Base-by-base conservation (phyloP, 2,113 vertebrate species). In the Peromyscus maniculatus region DNA sequence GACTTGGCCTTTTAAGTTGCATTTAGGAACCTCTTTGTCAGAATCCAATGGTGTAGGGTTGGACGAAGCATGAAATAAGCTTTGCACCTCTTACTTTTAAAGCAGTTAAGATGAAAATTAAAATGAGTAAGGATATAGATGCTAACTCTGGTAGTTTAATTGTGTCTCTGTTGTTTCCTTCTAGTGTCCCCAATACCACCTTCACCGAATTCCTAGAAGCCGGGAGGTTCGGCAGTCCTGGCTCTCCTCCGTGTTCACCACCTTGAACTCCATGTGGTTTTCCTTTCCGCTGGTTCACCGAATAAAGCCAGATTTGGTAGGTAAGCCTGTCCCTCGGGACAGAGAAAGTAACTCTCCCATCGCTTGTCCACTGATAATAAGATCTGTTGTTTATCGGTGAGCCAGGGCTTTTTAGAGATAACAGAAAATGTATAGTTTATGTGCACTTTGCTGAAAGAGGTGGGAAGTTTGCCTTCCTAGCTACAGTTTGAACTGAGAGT, bases 261-360 rank as follows among this genome's bases (percentile, higher is more conserved):
- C 99, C 0, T 43, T 99, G 0, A 96, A 97, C 3, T 99, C 99
- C 79, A 87, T 99, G n/a, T 83, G 99, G 11, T 98, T 98, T 52
- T 99, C 99, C 6, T 31, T 99, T 6, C 99, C 99, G 24, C 98
- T 99, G 95, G 98, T 99, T 96, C 99, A 99, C 97, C 99, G 92
- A 97, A 97, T 99, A 93, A 98, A 98, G 97, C 99, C 99, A n/a
- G 99, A 99, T 98, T 79, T 99, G 99, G 99, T 99, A 99, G 69
- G 99, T 99, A 97, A 78, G 92, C 64, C 88, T 36, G 52, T 94
- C 75, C 39, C 67, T 71, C 59, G 66, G 43, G 59, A 71, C n/a
- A 83, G 74, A 12, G 28, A 66, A 31, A 33, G 72, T 72, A 33
- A 12, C 9, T 88, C 28, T 57, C 21, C 28, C 16, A 0, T 39